phyloP scores from a whole-genome alignment of 2,797 vertebrate genomes.

The Periophthalmus magnuspinnatus region DNA sequence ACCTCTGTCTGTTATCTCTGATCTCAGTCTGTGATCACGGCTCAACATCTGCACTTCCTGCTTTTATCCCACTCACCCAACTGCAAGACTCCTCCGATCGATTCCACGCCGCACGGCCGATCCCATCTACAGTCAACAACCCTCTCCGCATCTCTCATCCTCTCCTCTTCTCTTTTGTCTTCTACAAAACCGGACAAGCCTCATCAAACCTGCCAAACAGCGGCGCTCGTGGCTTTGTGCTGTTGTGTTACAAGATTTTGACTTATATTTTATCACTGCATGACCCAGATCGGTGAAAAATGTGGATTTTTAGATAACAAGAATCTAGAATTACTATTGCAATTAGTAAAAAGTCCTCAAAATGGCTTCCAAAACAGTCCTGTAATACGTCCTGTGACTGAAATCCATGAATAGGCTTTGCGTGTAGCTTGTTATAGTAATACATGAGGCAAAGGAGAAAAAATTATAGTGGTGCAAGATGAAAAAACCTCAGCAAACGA shows the following conservation, averaged over 20 bases:
- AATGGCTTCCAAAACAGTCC: too few relatives aligned
- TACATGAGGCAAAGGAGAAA: too few relatives aligned
- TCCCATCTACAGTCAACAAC: constrained; percentile 37
- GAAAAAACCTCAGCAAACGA: background rate
- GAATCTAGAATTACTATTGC: too few relatives aligned
- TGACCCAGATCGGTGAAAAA: background rate
- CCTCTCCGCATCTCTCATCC: constrained; percentile 18
- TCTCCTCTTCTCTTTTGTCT: constrained; percentile 30
- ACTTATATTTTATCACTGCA: background rate
- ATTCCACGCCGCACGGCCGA: constrained; percentile 42
- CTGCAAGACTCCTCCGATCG: constrained; percentile 44
- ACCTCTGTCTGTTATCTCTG: constrained; percentile 23
- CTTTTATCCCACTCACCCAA: constrained; percentile 39
- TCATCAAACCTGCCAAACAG: constrained; percentile 55
- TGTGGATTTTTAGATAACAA: background rate
- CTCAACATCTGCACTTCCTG: constrained; percentile 34
- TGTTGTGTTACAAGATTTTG: background rate
- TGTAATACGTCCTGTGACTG: too few relatives aligned
- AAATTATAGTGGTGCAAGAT: too few relatives aligned
- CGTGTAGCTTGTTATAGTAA: too few relatives aligned
- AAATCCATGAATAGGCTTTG: too few relatives aligned
- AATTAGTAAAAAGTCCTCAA: too few relatives aligned
- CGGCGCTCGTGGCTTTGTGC: constrained; percentile 28
- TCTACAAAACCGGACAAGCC: constrained; percentile 51
- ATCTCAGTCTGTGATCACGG: constrained; percentile 26